These are phyloP conservation scores for Hoplostethus atlanticus DNA, from an alignment of 2,797 vertebrate species.

Conservation along the genomic window DNA sequence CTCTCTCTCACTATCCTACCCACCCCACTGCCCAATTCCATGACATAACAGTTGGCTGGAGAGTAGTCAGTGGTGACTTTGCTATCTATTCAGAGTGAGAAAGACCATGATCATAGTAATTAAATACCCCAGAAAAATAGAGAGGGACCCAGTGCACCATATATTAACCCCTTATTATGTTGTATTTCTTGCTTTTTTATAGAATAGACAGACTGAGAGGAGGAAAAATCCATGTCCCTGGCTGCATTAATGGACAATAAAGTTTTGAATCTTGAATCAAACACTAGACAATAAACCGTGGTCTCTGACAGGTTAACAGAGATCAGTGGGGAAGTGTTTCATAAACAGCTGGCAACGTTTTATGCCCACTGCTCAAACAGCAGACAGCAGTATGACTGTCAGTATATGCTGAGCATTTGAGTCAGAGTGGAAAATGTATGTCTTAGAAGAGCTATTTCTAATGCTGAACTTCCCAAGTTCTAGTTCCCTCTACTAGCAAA, in stretches of 20 bases:
- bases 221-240: neutral
- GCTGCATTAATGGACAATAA: neutral
- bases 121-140: neutral
- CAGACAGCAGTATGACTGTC: constrained; percentile 29
- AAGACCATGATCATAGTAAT: constrained; percentile 3
- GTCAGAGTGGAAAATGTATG: constrained; percentile 64
- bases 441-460: constrained; percentile 65
- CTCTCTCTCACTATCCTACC: constrained; percentile 33
- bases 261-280: neutral
- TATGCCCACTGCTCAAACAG: constrained; percentile 33
- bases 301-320: constrained; percentile 13
- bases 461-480: constrained; percentile 52
- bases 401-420: constrained; percentile 31
- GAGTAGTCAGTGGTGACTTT: constrained; percentile 57
- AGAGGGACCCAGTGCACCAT: neutral
- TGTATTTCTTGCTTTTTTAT: neutral
- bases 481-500: constrained; percentile 69
- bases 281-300: constrained; percentile 16
- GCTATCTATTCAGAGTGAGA: constrained; percentile 25
- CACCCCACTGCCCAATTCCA: constrained; percentile 63
- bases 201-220: neutral
- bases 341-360: constrained; percentile 27
- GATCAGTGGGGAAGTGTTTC: constrained; percentile 23
- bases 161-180: neutral
- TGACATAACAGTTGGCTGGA: constrained; percentile 72